Base-by-base conservation (phyloP, 1,140 invertebrate genomes). In the Micrasema longulum region DNA sequence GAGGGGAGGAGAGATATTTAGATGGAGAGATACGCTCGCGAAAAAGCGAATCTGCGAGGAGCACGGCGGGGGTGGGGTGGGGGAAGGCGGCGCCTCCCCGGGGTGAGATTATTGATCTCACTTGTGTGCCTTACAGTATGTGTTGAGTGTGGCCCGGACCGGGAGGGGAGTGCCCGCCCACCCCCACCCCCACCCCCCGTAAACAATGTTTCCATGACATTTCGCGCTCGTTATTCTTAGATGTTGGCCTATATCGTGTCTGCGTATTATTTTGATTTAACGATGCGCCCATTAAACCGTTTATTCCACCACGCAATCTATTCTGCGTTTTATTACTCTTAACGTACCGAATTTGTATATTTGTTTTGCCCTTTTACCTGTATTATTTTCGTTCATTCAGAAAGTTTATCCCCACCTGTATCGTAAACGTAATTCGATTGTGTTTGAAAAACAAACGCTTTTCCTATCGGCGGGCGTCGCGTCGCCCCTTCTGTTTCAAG, bases 91-190 rank as follows among this genome's bases (percentile, higher is more conserved):
- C 69, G 38, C 60, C 52, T 74, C 73, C 70, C 74, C 66, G 67
- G 74, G 74, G 74, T 75, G 74, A 76, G 74, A 76, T 76, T 76
- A 76, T 76, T 76, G 74, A 76, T 76, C 74, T 75, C 73, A 64
- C 73, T 75, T 66, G 73, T 72, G 70, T 75, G 73, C 67, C 47
- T 68, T 48, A 41, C 47, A 43, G 72, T 65, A 55, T 69, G 52
- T 69, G 55, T 69, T 67, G 65, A 53, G 60, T 69, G 67, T 47
- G 67, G 67, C 50, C 50, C 65, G 65, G 31, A n/a, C 65, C 41
- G 43, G 52, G 63, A 10, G 63, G n/a, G 48, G 35, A 14, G 35
- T 14, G 43, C 20, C 47, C 52, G n/a, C 41, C 53, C 53, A 50
- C 43, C 55, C 22, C 41, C 43, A 41, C 26, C 26, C 26, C 45